Conservation (phyloP, 2,113 vertebrate species). For the Crotalus horridus region DNA sequence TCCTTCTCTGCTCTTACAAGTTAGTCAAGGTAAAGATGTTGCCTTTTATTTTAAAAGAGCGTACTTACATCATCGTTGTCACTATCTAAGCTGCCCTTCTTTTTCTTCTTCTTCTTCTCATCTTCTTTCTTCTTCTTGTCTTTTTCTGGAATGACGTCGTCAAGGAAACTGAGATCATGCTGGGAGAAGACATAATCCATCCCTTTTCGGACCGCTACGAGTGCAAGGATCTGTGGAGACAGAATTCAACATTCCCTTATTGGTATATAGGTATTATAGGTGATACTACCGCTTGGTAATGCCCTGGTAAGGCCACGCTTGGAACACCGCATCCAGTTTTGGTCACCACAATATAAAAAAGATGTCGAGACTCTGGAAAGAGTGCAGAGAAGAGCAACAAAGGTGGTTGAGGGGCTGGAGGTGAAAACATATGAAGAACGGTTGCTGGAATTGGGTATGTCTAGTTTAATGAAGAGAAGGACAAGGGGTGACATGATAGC, state of each 20-base stretch:
- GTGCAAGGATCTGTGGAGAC: slow-evolving; percentile 86
- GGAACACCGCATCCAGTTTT: too few relatives aligned
- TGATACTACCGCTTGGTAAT: too few relatives aligned
- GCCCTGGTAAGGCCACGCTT: too few relatives aligned
- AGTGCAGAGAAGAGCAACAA: too few relatives aligned
- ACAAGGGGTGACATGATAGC: too few relatives aligned
- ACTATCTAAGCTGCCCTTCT: slow-evolving; percentile 88
- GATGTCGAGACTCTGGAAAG: too few relatives aligned
- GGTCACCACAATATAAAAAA: too few relatives aligned
- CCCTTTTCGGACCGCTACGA: slow-evolving; percentile 93
- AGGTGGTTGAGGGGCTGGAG: too few relatives aligned
- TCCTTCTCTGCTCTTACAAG: neutral
- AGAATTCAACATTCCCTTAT: slow-evolving; percentile 27
- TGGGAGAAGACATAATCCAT: slow-evolving; percentile 98
- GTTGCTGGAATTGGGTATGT: too few relatives aligned
- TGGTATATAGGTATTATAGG: neutral
- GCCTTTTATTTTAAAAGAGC: neutral
- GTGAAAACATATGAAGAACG: too few relatives aligned
- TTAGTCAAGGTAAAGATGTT: neutral
- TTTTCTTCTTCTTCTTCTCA: slow-evolving; percentile 93
- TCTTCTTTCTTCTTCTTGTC: slow-evolving; percentile 99
- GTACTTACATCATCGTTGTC: slow-evolving; percentile 91
- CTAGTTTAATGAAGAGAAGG: too few relatives aligned
- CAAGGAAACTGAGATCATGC: slow-evolving; percentile 93
- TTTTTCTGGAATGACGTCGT: slow-evolving; percentile 98